These are phyloP conservation scores for Limnephilus lunatus DNA, from an alignment of 2,888 invertebrate genomes.

Conservation along the genomic window DNA sequence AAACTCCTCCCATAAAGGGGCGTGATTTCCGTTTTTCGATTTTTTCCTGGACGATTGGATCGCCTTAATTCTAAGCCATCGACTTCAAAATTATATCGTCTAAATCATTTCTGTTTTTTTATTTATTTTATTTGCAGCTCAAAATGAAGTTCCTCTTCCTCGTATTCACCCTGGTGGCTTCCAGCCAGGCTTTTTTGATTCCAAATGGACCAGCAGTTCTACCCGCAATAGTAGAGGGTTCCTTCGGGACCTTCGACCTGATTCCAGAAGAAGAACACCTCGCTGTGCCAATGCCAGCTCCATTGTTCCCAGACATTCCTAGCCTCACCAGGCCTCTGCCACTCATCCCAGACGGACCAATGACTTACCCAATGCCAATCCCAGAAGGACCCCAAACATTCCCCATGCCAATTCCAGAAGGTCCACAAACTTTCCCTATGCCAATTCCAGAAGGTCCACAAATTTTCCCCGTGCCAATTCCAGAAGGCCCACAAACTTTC, in stretches of 20 bases:
- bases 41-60: no score
- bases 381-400: neutral
- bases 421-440: constrained; percentile 9
- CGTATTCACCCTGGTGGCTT: constrained; percentile 39
- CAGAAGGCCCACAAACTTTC: constrained; percentile 22
- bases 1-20: no score
- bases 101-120: neutral
- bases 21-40: no score
- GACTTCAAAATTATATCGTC: neutral
- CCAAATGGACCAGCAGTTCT: constrained; percentile 5
- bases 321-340: neutral
- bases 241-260: neutral
- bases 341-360: no score
- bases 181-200: neutral
- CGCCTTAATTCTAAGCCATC: no score
- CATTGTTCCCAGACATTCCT: constrained; percentile 5
- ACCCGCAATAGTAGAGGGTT: neutral
- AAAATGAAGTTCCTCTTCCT: constrained; percentile 52
- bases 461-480: neutral
- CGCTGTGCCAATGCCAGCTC: neutral
- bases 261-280: neutral
- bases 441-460: neutral
- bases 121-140: neutral
- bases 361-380: neutral
- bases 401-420: constrained; percentile 25